Evolutionary conservation across 2,797 vertebrate genomes (phyloP).

Genomic region (Falco peregrinus): DNA sequence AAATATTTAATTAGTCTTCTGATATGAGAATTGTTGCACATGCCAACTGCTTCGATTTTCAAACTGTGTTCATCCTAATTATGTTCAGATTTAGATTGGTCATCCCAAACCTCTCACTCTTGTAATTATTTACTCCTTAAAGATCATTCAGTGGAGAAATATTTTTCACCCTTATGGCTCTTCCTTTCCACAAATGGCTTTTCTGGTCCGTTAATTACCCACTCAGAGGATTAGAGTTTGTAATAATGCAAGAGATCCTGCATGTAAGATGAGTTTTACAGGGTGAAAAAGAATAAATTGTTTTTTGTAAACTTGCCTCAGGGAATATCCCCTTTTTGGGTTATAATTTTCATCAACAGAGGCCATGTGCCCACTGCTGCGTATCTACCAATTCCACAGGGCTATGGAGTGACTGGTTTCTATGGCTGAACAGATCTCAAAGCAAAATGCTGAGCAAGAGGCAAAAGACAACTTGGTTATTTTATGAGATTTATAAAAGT

Average conservation of each 20-base stretch:
- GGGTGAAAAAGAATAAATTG: slow-evolving; percentile 65
- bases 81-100: slow-evolving; percentile 78
- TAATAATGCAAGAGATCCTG: slow-evolving; percentile 73
- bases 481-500: not conserved
- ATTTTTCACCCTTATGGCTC: slow-evolving; percentile 80
- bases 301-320: slow-evolving; percentile 62
- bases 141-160: slow-evolving; percentile 79
- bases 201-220: slow-evolving; percentile 81
- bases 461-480: not conserved
- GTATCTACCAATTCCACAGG: slow-evolving; percentile 48
- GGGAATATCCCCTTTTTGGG: slow-evolving; percentile 54
- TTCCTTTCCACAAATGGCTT: slow-evolving; percentile 79
- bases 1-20: slow-evolving; percentile 87
- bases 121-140: slow-evolving; percentile 85
- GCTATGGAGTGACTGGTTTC: slow-evolving; percentile 66
- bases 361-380: slow-evolving; percentile 20
- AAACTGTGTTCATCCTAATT: slow-evolving; percentile 77
- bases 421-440: slow-evolving; percentile 62
- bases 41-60: slow-evolving; percentile 73
- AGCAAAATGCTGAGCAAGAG: slow-evolving; percentile 66
- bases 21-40: slow-evolving; percentile 76
- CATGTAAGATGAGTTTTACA: slow-evolving; percentile 73
- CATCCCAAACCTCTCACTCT: slow-evolving; percentile 78
- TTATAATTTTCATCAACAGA: slow-evolving; percentile 51
- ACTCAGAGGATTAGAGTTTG: slow-evolving; percentile 78